These are phyloP conservation scores for Diabrotica virgifera DNA, from an alignment of 1,140 invertebrate genomes.

Conservation along the genomic window DNA sequence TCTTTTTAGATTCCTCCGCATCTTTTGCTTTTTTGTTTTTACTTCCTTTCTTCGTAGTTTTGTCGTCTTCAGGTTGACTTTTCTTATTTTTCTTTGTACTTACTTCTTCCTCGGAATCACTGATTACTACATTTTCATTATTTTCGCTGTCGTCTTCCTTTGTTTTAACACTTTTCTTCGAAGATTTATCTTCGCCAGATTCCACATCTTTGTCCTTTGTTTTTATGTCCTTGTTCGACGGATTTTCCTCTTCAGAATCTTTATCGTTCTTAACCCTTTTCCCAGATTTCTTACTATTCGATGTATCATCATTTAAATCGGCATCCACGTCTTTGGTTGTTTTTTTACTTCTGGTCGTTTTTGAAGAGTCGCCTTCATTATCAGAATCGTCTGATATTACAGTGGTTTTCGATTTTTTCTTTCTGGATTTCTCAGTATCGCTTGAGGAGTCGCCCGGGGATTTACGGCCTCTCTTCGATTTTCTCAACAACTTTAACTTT, in stretches of 20 bases:
- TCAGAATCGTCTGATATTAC: slow-evolving; percentile 7
- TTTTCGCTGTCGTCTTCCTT: neutral
- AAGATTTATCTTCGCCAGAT: slow-evolving; percentile 6
- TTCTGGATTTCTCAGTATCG: slow-evolving; percentile 5
- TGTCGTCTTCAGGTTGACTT: too few species aligned
- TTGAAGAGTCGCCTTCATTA: slow-evolving; percentile 4
- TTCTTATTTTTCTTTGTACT: slow-evolving; percentile 12
- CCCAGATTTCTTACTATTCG: neutral
- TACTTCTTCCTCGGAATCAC: slow-evolving; percentile 7
- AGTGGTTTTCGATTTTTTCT: slow-evolving; percentile 11
- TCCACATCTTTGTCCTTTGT: slow-evolving; percentile 4
- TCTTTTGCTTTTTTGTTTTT: too few species aligned
- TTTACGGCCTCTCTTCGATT: neutral
- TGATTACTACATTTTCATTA: neutral
- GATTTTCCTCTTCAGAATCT: neutral
- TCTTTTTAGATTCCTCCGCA: too few species aligned
- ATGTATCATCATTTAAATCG: too few species aligned
- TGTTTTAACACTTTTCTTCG: neutral
- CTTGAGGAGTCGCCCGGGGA: slow-evolving; percentile 5
- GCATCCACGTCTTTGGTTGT: neutral
- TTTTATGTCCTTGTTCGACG: neutral
- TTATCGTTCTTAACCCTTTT: slow-evolving; percentile 3
- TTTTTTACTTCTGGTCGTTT: slow-evolving; percentile 3
- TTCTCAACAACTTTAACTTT: neutral
- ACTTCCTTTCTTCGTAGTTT: too few species aligned